Percentiles rank a stretch among this genome's conserved stretches.
phyloP scores from a whole-genome alignment of 2,888 invertebrate species.

The Archips crataeganus region DNA sequence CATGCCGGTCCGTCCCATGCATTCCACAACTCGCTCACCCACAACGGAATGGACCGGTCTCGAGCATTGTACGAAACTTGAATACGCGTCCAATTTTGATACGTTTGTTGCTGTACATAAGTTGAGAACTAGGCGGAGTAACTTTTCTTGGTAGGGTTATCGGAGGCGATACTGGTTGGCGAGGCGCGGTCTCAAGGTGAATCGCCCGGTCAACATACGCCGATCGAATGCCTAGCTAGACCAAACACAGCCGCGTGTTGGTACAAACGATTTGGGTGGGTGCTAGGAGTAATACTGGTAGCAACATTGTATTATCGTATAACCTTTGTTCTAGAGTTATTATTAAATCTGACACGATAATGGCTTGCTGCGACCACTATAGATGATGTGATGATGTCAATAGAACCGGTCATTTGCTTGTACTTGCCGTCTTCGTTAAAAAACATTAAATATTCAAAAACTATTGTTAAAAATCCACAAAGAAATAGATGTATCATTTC shows the following conservation, averaged over 20 bases:
- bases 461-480: background rate
- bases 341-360: slow-evolving; percentile 19
- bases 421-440: background rate
- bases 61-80: slow-evolving; percentile 78
- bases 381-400: background rate
- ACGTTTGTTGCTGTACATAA: slow-evolving; percentile 57
- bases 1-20: slow-evolving; percentile 77
- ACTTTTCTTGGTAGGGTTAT: slow-evolving; percentile 66
- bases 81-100: slow-evolving; percentile 66
- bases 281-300: slow-evolving; percentile 52
- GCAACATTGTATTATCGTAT: slow-evolving; percentile 48
- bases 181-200: slow-evolving; percentile 83
- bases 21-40: slow-evolving; percentile 85
- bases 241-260: slow-evolving; percentile 77
- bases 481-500: background rate
- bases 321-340: slow-evolving; percentile 16
- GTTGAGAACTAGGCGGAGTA: slow-evolving; percentile 55
- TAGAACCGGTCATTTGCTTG: background rate
- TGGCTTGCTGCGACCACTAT: background rate
- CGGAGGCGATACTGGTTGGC: slow-evolving; percentile 55
- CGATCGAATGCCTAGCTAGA: slow-evolving; percentile 80
- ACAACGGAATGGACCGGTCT: slow-evolving; percentile 80
- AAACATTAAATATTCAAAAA: background rate
- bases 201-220: slow-evolving; percentile 81
- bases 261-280: slow-evolving; percentile 63